phyloP scores from a whole-genome alignment of 2,113 vertebrate species.

The Diphyllodes magnificus region DNA sequence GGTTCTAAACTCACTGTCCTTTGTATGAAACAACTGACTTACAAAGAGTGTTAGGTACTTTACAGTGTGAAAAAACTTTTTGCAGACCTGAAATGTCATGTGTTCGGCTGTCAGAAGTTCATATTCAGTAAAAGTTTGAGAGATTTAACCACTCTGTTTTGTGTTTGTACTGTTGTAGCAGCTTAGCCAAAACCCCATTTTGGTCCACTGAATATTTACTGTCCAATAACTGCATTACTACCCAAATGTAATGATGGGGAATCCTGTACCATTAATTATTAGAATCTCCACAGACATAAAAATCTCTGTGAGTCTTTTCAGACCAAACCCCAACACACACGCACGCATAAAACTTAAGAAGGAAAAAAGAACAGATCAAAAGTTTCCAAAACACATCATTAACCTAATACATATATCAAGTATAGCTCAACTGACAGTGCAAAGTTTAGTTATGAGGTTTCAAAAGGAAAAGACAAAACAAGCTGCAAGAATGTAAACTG shows the following conservation, averaged over 20 bases:
- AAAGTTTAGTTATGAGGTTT: slow-evolving; percentile 40
- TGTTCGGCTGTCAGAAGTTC: neutral
- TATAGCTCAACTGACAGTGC: slow-evolving; percentile 46
- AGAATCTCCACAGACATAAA: slow-evolving; percentile 6
- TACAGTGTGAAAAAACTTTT: slow-evolving; percentile 15
- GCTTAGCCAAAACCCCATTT: neutral
- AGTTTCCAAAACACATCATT: slow-evolving; percentile 23
- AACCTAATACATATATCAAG: slow-evolving; percentile 31
- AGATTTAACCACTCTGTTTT: neutral
- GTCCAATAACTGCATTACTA: neutral
- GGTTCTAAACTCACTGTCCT: slow-evolving; percentile 9
- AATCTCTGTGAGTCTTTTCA: neutral
- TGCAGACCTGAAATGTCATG: neutral
- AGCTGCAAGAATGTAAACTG: slow-evolving; percentile 44
- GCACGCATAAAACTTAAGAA: slow-evolving; percentile 7
- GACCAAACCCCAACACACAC: slow-evolving; percentile 8
- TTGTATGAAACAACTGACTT: slow-evolving; percentile 10
- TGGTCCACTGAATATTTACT: neutral
- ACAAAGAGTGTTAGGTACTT: slow-evolving; percentile 13
- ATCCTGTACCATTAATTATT: neutral
- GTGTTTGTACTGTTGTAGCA: neutral
- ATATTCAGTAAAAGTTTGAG: neutral
- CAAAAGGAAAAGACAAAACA: slow-evolving; percentile 48
- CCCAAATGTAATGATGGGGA: neutral
- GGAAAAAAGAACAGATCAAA: slow-evolving; percentile 51